Base-by-base conservation (phyloP, 1,140 invertebrate species). In the Aricia agestis region DNA sequence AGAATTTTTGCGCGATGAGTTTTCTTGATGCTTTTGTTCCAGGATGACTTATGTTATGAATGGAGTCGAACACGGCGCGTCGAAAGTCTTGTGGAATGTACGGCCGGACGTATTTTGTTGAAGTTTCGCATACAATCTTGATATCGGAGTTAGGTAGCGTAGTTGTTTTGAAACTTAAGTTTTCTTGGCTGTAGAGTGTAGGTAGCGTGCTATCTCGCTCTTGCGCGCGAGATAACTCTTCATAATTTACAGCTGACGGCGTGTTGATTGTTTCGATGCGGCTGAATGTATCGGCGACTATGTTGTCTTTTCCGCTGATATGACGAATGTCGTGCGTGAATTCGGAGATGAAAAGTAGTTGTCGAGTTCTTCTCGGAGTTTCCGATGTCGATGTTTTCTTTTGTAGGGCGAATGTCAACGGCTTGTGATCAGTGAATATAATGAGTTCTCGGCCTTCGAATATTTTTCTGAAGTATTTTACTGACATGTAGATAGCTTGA, bases 281-380 rank as follows among this genome's bases (percentile, higher is more conserved):
- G 10, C 73, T 77, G 9, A 75, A 42, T 45, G 77, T n/a, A 63
- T 76, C 77, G 1, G 77, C 75, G 25, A 72, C 70, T 2, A 69
- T 67, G 18, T 76, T 76, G 4, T 72, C 41, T 42, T 32, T 15
- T 6, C 75, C 75, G 31, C 18, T 66, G 1, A 77, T 69, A 45
- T 77, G 74, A 10, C 66, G 68, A 32, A 77, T 77, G n/a, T 74
- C 74, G 6, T 31, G 67, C 0, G 75, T 74, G 61, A 75, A 75
- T 36, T 78, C 70, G 45, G 68, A 71, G 9, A 77, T 74, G n/a
- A 74, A 77, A 9, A 71, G n/a, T 11, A 79, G 19, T 18, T 75
- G 77, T 15, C 75, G 31, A n/a, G 57, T 58, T n/a, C 74, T 36
- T 45, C 72, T 17, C 6, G 77, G 73, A 1, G 59, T 74, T 74